Percentiles rank a stretch among this genome's conserved stretches.
phyloP scores from a whole-genome alignment of 2,888 invertebrate genomes.

The Callimorpha dominula region DNA sequence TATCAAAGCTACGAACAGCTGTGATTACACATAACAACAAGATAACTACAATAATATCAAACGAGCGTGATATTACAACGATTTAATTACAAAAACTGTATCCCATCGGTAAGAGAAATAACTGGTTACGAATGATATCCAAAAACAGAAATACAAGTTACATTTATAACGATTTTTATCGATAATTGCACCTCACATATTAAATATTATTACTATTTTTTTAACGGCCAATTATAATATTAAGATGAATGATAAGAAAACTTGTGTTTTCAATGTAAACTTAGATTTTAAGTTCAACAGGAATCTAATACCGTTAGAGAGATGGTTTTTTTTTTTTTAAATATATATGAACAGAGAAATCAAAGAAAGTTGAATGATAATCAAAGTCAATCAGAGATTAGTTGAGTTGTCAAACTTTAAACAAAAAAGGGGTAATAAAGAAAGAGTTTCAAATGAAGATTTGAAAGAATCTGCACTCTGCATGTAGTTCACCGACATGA shows the following conservation, averaged over 20 bases:
- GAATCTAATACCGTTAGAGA: not conserved
- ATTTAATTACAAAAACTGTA: not conserved
- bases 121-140: constrained; percentile 1
- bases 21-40: not conserved
- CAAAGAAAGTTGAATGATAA: not conserved
- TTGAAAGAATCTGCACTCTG: not conserved
- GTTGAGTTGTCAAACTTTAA: not conserved
- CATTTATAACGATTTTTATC: not conserved
- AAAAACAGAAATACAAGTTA: not conserved
- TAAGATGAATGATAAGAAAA: not conserved
- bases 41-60: not conserved
- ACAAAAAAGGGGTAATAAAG: no score
- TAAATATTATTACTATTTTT: not conserved
- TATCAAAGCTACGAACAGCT: not conserved
- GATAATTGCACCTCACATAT: constrained; percentile 1
- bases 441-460: not conserved
- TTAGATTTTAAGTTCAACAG: not conserved
- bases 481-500: not conserved
- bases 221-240: not conserved
- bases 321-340: not conserved
- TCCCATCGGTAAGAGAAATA: not conserved
- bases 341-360: not conserved
- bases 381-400: not conserved
- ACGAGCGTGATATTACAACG: not conserved
- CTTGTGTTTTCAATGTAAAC: not conserved